phyloP scores from a whole-genome alignment of 2,888 invertebrate species.

The Xestia sexstrigata region DNA sequence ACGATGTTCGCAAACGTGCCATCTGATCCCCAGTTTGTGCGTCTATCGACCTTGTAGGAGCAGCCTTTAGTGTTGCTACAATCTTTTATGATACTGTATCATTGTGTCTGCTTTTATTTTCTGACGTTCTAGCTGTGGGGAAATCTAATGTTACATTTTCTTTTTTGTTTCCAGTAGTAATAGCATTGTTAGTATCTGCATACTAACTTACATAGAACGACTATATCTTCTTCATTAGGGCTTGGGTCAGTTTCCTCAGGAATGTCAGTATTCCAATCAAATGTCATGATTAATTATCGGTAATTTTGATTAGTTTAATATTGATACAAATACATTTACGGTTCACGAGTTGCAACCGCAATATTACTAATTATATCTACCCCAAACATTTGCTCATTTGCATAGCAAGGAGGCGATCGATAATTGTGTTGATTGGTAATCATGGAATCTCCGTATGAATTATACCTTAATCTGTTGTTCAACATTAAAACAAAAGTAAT shows the following conservation, averaged over 20 bases:
- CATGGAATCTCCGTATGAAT: not conserved
- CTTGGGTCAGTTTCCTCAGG: not conserved
- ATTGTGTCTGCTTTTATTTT: conserved; percentile 54
- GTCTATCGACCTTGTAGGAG: conserved; percentile 52
- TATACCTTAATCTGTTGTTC: not conserved
- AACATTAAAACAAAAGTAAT: not conserved
- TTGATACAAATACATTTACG: conserved; percentile 43
- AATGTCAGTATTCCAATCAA: conserved; percentile 11
- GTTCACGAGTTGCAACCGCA: conserved; percentile 28
- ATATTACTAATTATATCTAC: conserved; percentile 42
- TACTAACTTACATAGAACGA: not conserved
- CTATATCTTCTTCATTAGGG: not conserved
- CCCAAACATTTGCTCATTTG: conserved; percentile 48
- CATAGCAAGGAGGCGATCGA: conserved; percentile 11
- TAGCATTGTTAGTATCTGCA: not conserved
- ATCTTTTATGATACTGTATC: conserved; percentile 47
- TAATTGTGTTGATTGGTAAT: conserved; percentile 5
- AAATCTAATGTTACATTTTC: conserved; percentile 10
- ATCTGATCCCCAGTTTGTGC: conserved; percentile 61
- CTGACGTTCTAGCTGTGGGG: conserved; percentile 6
- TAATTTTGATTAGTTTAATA: conserved; percentile 37
- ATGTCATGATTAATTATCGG: conserved; percentile 21
- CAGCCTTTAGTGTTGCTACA: conserved; percentile 46
- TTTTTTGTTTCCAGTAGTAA: not conserved
- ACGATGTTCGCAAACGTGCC: conserved; percentile 59